These are phyloP conservation scores for Vanessa tameamea DNA, from an alignment of 1,140 invertebrate species.

Conservation along the genomic window DNA sequence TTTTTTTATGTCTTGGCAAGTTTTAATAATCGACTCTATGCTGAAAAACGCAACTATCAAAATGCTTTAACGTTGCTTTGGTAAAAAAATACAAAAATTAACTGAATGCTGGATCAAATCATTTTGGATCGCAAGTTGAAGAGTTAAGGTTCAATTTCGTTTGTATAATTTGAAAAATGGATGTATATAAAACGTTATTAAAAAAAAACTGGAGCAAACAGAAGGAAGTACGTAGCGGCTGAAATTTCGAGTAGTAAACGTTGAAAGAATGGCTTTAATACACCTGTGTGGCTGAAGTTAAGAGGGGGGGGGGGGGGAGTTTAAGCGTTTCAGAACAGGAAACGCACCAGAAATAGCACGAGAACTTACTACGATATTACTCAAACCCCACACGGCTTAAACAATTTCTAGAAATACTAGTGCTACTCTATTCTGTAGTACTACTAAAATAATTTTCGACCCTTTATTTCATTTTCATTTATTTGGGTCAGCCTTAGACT, in stretches of 20 bases:
- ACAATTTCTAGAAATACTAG: no score
- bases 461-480: no score
- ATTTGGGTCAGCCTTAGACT: no score
- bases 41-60: neutral
- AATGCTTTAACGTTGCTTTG: neutral
- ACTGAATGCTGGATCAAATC: neutral
- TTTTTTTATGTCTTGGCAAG: neutral
- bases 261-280: slow-evolving; percentile 9
- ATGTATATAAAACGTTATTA: slow-evolving; percentile 14
- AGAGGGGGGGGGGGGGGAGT: neutral
- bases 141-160: neutral
- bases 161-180: neutral
- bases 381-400: no score
- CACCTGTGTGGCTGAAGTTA: neutral
- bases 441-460: no score
- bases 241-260: slow-evolving; percentile 20
- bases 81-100: slow-evolving; percentile 5
- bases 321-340: neutral
- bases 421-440: no score
- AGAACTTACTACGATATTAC: no score
- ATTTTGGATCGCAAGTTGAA: neutral
- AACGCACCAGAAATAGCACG: slow-evolving; percentile 1
- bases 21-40: neutral
- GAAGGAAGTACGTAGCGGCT: slow-evolving; percentile 11
- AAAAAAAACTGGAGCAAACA: slow-evolving; percentile 23